Evolutionary conservation across 2,797 vertebrate species (phyloP).

Genomic region (Podarcis siculus): DNA sequence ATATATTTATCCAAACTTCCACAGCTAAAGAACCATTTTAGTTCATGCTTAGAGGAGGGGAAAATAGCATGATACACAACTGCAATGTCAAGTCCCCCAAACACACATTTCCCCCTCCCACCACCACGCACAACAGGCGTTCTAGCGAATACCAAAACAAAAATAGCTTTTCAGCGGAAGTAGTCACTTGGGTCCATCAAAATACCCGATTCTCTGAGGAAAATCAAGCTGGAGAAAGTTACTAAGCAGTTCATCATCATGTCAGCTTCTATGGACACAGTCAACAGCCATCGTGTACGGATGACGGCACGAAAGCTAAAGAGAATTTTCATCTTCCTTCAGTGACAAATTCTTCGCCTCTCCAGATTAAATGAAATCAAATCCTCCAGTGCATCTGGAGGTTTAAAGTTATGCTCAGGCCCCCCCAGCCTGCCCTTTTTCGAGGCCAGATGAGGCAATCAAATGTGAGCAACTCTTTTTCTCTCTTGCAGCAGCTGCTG

Average conservation of each 20-base stretch:
- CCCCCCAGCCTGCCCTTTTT: neutral
- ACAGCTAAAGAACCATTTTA: constrained; percentile 11
- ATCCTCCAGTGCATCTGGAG: constrained; percentile 57
- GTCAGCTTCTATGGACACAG: constrained; percentile 47
- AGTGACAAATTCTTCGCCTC: constrained; percentile 67
- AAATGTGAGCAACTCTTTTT: constrained; percentile 61
- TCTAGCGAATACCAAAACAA: constrained; percentile 71
- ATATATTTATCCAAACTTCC: accelerated
- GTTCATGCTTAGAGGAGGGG: constrained; percentile 32
- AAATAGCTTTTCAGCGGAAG: constrained; percentile 71
- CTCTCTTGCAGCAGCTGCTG: constrained; percentile 57
- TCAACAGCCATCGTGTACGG: constrained; percentile 48
- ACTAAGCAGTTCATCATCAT: constrained; percentile 60
- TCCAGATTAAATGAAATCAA: constrained; percentile 68
- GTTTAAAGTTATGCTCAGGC: constrained; percentile 56
- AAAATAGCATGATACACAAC: constrained; percentile 45
- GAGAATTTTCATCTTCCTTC: constrained; percentile 68
- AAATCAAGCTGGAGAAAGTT: constrained; percentile 64
- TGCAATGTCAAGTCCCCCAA: constrained; percentile 66
- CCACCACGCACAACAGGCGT: constrained; percentile 53
- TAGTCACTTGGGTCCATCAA: constrained; percentile 60
- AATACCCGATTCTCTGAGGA: constrained; percentile 38
- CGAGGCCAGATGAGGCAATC: constrained; percentile 67
- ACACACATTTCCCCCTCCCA: constrained; percentile 42
- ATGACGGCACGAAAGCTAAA: constrained; percentile 42